These are phyloP conservation scores for Luscinia megarhynchos DNA, from an alignment of 2,797 vertebrate species.

Conservation along the genomic window DNA sequence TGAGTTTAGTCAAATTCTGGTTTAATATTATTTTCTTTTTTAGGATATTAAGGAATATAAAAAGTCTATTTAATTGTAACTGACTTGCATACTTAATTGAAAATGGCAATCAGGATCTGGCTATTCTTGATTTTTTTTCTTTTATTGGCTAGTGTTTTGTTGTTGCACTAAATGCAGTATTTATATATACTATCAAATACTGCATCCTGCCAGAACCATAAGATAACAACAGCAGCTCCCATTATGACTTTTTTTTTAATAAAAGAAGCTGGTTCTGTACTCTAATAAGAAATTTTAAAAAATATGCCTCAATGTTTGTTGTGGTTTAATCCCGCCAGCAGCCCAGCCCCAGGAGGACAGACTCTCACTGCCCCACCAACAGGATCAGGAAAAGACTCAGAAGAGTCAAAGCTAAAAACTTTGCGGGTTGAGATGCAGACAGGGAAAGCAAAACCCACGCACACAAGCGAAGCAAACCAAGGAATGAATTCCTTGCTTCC, in stretches of 20 bases:
- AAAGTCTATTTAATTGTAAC: background rate
- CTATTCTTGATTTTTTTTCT: background rate
- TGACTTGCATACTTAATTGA: background rate
- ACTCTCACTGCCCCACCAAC: background rate
- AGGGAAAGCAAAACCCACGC: rapidly evolving
- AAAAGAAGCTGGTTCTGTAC: background rate
- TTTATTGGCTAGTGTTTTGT: background rate
- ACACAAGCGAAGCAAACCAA: background rate
- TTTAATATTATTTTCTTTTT: background rate
- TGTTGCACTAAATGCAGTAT: background rate
- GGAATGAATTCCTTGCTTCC: background rate
- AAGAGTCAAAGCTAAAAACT: background rate
- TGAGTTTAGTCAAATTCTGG: background rate
- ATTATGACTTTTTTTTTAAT: background rate
- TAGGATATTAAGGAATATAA: background rate
- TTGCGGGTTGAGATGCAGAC: rapidly evolving
- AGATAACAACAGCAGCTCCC: background rate
- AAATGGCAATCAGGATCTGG: background rate
- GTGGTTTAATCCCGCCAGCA: background rate
- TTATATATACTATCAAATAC: background rate
- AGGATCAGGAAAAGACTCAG: background rate
- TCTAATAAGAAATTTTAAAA: background rate
- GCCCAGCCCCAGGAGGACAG: background rate
- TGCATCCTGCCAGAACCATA: background rate
- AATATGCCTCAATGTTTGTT: background rate